phyloP scores from a whole-genome alignment of 2,797 vertebrate genomes.

The Chrysocyon brachyurus region DNA sequence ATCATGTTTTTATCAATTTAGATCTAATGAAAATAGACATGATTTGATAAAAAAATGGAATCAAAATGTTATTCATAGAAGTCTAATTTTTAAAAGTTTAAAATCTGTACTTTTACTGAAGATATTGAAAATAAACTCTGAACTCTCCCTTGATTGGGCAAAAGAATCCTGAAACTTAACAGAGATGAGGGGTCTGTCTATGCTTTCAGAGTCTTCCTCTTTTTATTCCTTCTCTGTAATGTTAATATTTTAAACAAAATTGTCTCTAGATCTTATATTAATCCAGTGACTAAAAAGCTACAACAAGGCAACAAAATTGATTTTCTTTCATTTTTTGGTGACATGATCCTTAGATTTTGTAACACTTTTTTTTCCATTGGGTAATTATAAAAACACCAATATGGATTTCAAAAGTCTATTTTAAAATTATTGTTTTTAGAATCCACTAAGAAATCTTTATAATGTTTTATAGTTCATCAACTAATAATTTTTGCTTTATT shows the following conservation, averaged over 20 bases:
- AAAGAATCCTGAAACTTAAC: neutral
- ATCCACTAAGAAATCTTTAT: neutral
- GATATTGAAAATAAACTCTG: neutral
- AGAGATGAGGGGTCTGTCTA: neutral
- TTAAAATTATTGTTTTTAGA: neutral
- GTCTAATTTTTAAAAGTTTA: neutral
- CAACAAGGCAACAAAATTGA: neutral
- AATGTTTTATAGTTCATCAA: neutral
- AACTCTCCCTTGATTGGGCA: neutral
- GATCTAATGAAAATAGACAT: neutral
- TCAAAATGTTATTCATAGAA: conserved; percentile 8
- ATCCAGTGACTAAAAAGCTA: neutral
- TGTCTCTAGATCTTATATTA: neutral
- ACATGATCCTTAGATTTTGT: neutral
- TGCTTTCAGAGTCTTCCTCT: neutral
- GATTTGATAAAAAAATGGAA: neutral
- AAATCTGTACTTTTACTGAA: neutral
- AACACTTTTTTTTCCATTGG: neutral
- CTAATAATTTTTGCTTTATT: conserved; percentile 35
- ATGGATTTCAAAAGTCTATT: neutral
- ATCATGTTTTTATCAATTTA: neutral
- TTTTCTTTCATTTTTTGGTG: neutral
- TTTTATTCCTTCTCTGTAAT: neutral
- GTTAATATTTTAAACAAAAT: neutral
- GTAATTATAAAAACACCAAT: neutral